Evolutionary conservation across 2,113 vertebrate species (phyloP).

Genomic region (Coracopsis vasa): DNA sequence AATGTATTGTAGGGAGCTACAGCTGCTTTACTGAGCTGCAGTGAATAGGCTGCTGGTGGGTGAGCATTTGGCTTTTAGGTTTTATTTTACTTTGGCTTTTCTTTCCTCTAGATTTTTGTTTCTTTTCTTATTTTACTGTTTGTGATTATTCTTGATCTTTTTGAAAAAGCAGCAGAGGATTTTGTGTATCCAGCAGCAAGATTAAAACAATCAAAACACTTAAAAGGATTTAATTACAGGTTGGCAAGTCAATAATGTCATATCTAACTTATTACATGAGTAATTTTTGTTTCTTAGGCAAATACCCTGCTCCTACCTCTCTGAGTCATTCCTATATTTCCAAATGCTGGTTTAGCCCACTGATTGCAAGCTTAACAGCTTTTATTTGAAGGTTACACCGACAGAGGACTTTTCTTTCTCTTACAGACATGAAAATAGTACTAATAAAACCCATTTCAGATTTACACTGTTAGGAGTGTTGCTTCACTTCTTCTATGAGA

Average conservation of each 20-base stretch:
- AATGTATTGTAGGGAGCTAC: background rate
- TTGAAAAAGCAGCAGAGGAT: background rate
- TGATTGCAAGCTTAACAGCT: background rate
- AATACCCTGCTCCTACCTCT: background rate
- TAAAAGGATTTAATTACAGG: background rate
- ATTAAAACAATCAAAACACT: background rate
- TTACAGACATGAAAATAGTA: background rate
- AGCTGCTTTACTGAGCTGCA: background rate
- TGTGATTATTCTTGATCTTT: background rate
- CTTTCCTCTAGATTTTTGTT: background rate
- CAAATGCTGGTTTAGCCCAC: background rate
- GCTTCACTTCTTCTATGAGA: background rate
- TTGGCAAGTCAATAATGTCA: background rate
- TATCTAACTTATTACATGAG: background rate
- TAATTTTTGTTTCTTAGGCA: background rate
- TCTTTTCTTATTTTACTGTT: background rate
- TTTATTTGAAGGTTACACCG: background rate
- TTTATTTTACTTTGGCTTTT: background rate
- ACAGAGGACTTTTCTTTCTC: background rate
- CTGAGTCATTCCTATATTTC: background rate
- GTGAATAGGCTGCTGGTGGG: background rate
- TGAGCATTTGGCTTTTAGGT: background rate
- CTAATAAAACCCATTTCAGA: background rate
- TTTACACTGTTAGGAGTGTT: background rate
- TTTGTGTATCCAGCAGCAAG: background rate